Percentiles rank a stretch among this genome's conserved stretches.
Evolutionary conservation across 2,113 vertebrate species (phyloP).

Genomic region (Catharus fuscescens): DNA sequence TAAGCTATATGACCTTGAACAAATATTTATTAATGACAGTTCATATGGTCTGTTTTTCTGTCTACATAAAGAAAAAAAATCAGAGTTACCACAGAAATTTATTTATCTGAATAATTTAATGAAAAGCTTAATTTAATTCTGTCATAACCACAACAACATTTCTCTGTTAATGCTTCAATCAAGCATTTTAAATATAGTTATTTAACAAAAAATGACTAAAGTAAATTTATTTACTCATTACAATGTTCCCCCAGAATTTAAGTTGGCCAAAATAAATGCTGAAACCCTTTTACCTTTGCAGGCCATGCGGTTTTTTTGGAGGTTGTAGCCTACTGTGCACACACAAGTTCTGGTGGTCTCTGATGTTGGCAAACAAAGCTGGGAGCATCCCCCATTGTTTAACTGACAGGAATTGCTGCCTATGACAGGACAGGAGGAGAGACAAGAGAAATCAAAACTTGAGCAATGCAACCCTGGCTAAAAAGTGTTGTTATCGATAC

Average conservation of each 20-base stretch:
- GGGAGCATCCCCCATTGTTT: slow-evolving; percentile 95
- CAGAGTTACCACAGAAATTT: neutral
- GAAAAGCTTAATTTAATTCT: neutral
- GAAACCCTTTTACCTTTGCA: slow-evolving; percentile 83
- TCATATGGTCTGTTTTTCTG: neutral
- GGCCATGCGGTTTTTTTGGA: slow-evolving; percentile 89
- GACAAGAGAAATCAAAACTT: neutral
- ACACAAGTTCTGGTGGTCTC: slow-evolving; percentile 92
- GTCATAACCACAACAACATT: neutral
- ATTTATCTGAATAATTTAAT: neutral
- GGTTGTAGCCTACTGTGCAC: slow-evolving; percentile 94
- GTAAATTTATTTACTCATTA: neutral
- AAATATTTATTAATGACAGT: fast-evolving
- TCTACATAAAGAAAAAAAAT: neutral
- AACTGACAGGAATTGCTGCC: slow-evolving; percentile 93
- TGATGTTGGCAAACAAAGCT: slow-evolving; percentile 95
- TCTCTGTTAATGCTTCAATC: neutral
- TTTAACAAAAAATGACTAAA: neutral
- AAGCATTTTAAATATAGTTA: neutral
- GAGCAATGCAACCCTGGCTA: neutral
- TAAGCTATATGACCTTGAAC: neutral
- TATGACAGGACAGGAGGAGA: neutral
- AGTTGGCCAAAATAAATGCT: neutral
- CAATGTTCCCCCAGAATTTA: neutral
- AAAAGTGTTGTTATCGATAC: neutral